Percentiles rank a stretch among this genome's conserved stretches.
Evolutionary conservation across 53 echinoderm and acorn worm genomes (phyloP).

Genomic region (Echinometra lucunter): DNA sequence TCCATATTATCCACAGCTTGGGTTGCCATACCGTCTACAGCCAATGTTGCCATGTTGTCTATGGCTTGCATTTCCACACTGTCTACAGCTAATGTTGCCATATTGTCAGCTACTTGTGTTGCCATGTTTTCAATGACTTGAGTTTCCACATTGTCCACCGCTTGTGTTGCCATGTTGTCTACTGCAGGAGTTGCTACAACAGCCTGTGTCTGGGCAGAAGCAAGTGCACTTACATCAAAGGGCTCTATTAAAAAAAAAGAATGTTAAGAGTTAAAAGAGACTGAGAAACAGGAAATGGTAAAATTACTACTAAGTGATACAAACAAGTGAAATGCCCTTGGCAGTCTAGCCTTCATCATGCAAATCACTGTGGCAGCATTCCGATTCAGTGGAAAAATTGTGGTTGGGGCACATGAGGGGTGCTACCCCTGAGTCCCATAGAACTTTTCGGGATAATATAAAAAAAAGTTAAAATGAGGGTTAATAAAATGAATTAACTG

Average conservation of each 20-base stretch:
- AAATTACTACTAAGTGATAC: too few species aligned
- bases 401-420: too few species aligned
- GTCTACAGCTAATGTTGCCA: constrained; percentile 19
- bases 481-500: too few species aligned
- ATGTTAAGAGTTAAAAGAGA: background rate
- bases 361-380: too few species aligned
- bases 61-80: constrained; percentile 4
- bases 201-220: constrained; percentile 71
- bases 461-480: too few species aligned
- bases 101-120: background rate
- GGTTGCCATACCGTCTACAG: constrained; percentile 16
- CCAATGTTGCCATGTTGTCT: constrained; percentile 21
- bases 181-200: constrained; percentile 67
- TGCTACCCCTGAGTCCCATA: too few species aligned
- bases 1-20: constrained; percentile 6
- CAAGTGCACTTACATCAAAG: constrained; percentile 49
- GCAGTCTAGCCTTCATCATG: too few species aligned
- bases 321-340: too few species aligned
- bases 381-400: too few species aligned
- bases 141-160: constrained; percentile 19
- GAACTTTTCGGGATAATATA: too few species aligned
- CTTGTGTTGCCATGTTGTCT: constrained; percentile 56
- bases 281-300: background rate
- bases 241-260: background rate
- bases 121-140: constrained; percentile 10